These are phyloP conservation scores for Paralichthys olivaceus DNA, from an alignment of 2,113 vertebrate genomes.

Conservation along the genomic window DNA sequence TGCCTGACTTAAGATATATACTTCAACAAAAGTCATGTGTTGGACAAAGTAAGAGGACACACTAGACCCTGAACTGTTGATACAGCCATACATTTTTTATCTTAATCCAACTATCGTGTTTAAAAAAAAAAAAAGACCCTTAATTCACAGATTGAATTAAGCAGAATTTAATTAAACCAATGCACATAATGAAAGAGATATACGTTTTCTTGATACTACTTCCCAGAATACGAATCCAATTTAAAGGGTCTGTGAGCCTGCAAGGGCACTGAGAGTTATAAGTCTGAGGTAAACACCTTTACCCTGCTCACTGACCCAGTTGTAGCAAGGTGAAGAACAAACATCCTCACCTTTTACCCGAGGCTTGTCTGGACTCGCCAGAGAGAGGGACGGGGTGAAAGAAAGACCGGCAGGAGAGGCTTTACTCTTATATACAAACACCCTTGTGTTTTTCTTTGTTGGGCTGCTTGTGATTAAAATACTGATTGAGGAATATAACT, in stretches of 20 bases:
- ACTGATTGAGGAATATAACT: slow-evolving; percentile 22
- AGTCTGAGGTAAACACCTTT: slow-evolving; percentile 40
- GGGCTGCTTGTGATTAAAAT: slow-evolving; percentile 35
- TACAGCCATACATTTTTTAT: no score
- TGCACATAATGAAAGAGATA: neutral
- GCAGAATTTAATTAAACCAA: neutral
- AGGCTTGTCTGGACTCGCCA: slow-evolving; percentile 62
- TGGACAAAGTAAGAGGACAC: slow-evolving; percentile 19
- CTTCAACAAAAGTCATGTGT: slow-evolving; percentile 24
- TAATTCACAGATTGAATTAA: neutral
- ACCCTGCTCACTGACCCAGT: slow-evolving; percentile 60
- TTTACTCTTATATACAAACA: neutral
- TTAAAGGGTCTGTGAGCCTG: slow-evolving; percentile 10
- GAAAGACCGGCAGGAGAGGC: slow-evolving; percentile 1
- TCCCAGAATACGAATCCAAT: slow-evolving; percentile 3
- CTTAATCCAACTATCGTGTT: slow-evolving; percentile 9
- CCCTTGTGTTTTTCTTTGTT: slow-evolving; percentile 23
- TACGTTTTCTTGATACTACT: neutral
- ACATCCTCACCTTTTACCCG: slow-evolving; percentile 59
- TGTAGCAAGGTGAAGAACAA: slow-evolving; percentile 62
- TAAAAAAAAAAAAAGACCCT: neutral
- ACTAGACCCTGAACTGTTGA: neutral
- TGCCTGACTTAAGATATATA: slow-evolving; percentile 14
- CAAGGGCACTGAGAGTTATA: slow-evolving; percentile 10
- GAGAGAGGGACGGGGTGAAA: slow-evolving; percentile 11